Evolutionary conservation across 2,797 vertebrate species (phyloP).

Genomic region (Coranthus polyacanthus): DNA sequence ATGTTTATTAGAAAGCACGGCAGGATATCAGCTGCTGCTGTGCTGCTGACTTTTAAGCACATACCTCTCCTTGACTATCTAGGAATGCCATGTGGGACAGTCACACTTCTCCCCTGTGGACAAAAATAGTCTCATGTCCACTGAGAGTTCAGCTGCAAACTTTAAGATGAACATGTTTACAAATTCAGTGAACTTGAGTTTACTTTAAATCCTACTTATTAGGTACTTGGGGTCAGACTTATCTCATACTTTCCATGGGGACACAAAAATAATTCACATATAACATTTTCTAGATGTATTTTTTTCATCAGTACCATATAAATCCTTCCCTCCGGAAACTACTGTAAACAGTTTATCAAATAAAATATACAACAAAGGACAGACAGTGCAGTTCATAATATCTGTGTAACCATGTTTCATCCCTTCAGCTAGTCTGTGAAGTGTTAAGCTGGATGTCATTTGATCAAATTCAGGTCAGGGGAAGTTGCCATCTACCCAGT

Average conservation of each 20-base stretch:
- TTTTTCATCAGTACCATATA: background rate
- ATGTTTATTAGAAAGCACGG: conserved; percentile 4
- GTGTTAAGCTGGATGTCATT: background rate
- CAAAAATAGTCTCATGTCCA: conserved; percentile 42
- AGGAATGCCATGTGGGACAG: conserved; percentile 27
- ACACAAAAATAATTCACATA: background rate
- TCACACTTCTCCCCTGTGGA: background rate
- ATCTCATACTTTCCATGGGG: background rate
- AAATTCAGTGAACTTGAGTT: background rate
- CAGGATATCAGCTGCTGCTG: conserved; percentile 1
- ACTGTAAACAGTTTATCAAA: background rate
- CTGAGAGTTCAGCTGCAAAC: conserved; percentile 3
- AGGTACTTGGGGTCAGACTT: background rate
- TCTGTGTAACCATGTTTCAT: background rate
- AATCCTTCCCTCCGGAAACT: background rate
- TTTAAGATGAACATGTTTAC: conserved; percentile 24
- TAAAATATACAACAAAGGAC: background rate
- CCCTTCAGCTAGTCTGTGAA: background rate
- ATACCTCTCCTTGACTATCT: background rate
- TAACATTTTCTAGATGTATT: background rate
- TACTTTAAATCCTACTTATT: background rate
- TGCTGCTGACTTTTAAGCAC: background rate
- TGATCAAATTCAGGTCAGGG: conserved; percentile 9
- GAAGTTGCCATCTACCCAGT: background rate
- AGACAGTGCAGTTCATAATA: background rate